Evolutionary conservation across 2,113 vertebrate species (phyloP).

Genomic region (Lichenostomus cassidix): DNA sequence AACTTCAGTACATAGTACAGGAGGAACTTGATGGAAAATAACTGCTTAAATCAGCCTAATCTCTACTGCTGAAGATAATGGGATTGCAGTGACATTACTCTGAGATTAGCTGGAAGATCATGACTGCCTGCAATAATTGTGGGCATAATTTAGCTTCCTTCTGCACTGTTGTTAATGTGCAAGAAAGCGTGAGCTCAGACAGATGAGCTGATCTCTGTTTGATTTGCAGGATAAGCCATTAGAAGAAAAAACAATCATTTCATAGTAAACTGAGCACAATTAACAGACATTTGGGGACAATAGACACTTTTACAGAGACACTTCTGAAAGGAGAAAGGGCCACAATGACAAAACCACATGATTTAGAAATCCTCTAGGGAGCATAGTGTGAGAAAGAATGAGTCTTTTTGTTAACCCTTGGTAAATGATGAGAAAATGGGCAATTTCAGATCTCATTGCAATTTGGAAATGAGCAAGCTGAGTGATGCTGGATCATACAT

Average conservation of each 20-base stretch:
- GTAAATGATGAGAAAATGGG: background rate
- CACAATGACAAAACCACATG: background rate
- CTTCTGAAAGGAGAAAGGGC: background rate
- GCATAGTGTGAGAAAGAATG: background rate
- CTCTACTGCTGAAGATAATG: constrained; percentile 8
- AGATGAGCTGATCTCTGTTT: background rate
- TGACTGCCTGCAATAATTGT: constrained; percentile 15
- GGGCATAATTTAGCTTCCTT: constrained; percentile 24
- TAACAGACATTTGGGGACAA: constrained; percentile 25
- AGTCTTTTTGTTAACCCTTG: background rate
- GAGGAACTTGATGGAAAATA: background rate
- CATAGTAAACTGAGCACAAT: constrained; percentile 41
- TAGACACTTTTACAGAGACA: constrained; percentile 4
- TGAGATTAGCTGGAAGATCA: constrained; percentile 5
- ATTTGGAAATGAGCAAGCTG: constrained; percentile 33
- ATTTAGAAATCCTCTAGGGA: background rate
- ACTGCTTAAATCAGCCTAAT: constrained; percentile 24
- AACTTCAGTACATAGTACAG: background rate
- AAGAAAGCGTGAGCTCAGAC: background rate
- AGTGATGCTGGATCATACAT: constrained; percentile 10
- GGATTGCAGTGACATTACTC: background rate
- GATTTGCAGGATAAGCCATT: background rate
- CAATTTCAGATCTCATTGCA: constrained; percentile 27
- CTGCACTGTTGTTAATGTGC: constrained; percentile 36
- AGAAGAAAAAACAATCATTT: constrained; percentile 40